Base-by-base conservation (phyloP, 2,888 invertebrate species). In the Pinctada fucata region DNA sequence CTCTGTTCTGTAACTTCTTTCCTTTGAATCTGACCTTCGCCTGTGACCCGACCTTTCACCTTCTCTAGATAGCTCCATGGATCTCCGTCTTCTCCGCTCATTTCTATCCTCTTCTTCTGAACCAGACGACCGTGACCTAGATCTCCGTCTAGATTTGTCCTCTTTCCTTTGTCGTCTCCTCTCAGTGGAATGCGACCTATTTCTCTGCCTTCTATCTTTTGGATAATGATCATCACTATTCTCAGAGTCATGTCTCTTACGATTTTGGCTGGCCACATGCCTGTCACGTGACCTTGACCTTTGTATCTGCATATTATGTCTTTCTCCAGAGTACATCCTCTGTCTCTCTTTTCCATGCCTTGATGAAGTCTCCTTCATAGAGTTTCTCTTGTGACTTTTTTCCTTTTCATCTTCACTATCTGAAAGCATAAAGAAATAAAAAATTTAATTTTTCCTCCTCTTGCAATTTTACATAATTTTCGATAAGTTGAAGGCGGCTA, bases 281-380 rank as follows among this genome's bases (percentile, higher is more conserved):
- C 72, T 79, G 67, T 72, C 75, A 69, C 65, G 71, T 72, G 72
- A 67, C 16, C 58, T 51, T 70, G 71, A 67, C 69, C 64, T 75
- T 49, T 58, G 48, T 70, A 1, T 63, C 69, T 58, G n/a, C 47
- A 10, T 68, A 49, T 63, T 16, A 52, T 67, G 65, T n/a, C 66
- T 63, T 52, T 63, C 52, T 31, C 31, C 58, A 52, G 31, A n/a
- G 63, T 66, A 8, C 67, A 13, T 48, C 13, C 63, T 3, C 31
- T 16, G 31, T 52, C 2, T 71, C 69, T 78, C 13, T 31, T 31
- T 31, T 31, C 31, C 31, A 31, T 31, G 31, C 31, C 1, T 31
- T 31, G 31, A 31, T 31, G 31, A 31, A 1, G 31, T 31, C 31
- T 31, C 31, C 31, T 31, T 31, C 1, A 31, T 31, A 31, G 31